phyloP scores from a whole-genome alignment of 2,113 vertebrate genomes.

The Xenopus laevis region DNA sequence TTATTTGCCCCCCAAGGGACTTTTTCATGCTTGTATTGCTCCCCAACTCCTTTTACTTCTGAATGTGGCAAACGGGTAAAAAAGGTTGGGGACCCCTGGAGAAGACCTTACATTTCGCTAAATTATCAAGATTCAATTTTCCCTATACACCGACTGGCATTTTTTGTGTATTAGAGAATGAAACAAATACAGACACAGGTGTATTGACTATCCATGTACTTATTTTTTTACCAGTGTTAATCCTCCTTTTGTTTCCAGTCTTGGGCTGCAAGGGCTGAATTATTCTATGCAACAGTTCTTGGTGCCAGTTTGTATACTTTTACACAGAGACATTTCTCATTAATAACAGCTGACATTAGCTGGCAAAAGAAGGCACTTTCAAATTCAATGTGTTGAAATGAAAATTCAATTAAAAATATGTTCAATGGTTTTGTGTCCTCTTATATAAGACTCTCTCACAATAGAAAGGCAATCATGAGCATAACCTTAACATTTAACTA shows the following conservation, averaged over 20 bases:
- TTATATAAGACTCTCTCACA: not conserved
- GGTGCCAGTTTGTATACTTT: constrained; percentile 36
- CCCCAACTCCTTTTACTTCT: too few species aligned
- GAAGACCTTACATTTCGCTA: too few species aligned
- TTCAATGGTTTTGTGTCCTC: constrained; percentile 19
- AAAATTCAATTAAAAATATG: constrained; percentile 44
- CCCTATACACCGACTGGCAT: not conserved
- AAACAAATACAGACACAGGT: not conserved
- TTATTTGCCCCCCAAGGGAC: too few species aligned
- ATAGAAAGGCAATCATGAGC: too few species aligned
- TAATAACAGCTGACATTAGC: constrained; percentile 38
- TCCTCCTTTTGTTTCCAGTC: constrained; percentile 9
- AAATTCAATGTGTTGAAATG: constrained; percentile 35
- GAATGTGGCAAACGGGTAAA: too few species aligned
- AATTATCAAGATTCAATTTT: too few species aligned
- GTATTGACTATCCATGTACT: not conserved
- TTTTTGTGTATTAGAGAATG: not conserved
- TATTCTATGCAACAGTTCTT: not conserved
- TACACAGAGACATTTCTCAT: constrained; percentile 25
- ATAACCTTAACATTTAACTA: too few species aligned
- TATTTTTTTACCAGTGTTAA: not conserved
- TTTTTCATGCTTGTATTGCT: too few species aligned
- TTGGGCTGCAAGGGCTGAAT: constrained; percentile 6
- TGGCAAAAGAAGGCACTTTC: constrained; percentile 29
- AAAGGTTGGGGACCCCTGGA: too few species aligned